Percentiles rank a stretch among this genome's conserved stretches.
phyloP scores from a whole-genome alignment of 2,113 vertebrate genomes.

The Diglossa brunneiventris region DNA sequence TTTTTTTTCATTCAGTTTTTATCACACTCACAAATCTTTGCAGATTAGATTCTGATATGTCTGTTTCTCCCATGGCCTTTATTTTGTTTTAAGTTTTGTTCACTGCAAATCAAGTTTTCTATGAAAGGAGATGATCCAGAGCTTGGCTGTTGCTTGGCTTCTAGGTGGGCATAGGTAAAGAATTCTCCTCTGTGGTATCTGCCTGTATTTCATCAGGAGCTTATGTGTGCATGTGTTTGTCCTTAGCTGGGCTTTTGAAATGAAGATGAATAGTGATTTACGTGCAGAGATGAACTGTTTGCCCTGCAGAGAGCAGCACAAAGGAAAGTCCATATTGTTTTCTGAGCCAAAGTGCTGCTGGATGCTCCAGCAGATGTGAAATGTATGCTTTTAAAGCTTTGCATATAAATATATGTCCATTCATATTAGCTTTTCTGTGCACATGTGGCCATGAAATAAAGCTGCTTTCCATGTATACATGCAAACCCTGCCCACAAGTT shows the following conservation, averaged over 20 bases:
- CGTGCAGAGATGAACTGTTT: background rate
- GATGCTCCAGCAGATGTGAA: background rate
- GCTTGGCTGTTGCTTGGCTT: background rate
- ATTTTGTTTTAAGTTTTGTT: background rate
- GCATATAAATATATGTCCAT: background rate
- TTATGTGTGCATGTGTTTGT: accelerated
- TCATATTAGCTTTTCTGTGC: background rate
- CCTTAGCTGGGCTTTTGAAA: background rate
- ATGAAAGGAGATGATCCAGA: background rate
- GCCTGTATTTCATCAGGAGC: background rate
- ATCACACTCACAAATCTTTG: background rate
- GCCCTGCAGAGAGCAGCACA: background rate
- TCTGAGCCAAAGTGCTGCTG: background rate
- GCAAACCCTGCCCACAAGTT: background rate
- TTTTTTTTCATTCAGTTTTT: background rate
- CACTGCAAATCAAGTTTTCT: background rate
- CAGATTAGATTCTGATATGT: background rate
- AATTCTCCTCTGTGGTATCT: background rate
- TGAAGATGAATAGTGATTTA: background rate
- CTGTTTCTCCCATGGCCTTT: background rate
- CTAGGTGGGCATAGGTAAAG: background rate
- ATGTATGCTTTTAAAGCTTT: background rate
- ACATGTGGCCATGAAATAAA: background rate
- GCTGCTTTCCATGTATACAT: background rate
- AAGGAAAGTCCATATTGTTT: background rate